Conservation (phyloP, 2,888 invertebrate genomes). For the Lysandra coridon region DNA sequence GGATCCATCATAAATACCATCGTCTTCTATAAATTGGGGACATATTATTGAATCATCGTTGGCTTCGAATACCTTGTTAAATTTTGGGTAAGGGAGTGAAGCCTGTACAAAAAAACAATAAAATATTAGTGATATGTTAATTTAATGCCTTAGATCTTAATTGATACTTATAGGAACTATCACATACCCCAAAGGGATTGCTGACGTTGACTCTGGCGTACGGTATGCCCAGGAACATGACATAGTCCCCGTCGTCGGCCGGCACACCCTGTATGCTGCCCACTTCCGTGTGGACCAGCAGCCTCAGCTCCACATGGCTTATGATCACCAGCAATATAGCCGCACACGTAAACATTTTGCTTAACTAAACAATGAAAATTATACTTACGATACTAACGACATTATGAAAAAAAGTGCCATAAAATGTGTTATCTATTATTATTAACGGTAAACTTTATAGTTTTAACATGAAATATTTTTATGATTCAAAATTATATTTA, state of each 20-base stretch:
- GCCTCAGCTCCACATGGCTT: constrained; percentile 32
- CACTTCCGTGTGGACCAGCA: constrained; percentile 13
- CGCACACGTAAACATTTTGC: neutral
- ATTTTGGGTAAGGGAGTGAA: constrained; percentile 14
- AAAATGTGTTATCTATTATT: neutral
- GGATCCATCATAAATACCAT: neutral
- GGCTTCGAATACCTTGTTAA: neutral
- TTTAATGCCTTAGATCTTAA: neutral
- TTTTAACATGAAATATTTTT: neutral
- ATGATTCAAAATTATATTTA: neutral
- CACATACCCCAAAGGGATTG: constrained; percentile 17
- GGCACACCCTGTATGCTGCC: constrained; percentile 22
- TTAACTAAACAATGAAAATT: neutral
- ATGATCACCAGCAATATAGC: neutral
- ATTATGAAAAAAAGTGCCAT: neutral
- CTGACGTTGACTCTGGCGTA: constrained; percentile 3
- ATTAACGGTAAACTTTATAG: neutral
- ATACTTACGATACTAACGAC: neutral
- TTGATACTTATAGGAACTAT: neutral
- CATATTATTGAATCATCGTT: constrained; percentile 22
- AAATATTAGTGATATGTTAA: neutral
- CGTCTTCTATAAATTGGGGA: neutral
- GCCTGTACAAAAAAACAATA: neutral
- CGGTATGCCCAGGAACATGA: constrained; percentile 24
- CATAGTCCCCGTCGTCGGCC: constrained; percentile 20